Evolutionary conservation across 64 coral and sea anemone species (phyloP).

Genomic region (Actinia equina): DNA sequence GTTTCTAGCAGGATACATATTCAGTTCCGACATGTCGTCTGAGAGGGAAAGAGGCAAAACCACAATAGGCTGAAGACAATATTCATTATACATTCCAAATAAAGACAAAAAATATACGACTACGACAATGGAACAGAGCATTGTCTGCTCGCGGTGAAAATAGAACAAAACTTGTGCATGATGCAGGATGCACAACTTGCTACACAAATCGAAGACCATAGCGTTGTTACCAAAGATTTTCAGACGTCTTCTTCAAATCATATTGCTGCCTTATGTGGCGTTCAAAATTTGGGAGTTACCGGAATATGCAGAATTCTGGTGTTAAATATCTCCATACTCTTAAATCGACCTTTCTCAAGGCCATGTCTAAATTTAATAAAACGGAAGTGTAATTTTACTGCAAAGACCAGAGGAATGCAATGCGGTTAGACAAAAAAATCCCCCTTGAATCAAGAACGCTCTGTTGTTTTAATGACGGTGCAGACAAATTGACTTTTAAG

Average conservation of each 20-base stretch:
- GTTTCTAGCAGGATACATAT: background rate
- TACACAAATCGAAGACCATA: too few species aligned
- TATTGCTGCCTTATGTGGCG: background rate
- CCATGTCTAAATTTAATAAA: background rate
- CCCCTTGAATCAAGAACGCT: background rate
- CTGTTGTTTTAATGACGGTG: background rate
- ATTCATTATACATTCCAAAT: background rate
- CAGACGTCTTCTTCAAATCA: background rate
- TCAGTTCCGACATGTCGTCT: background rate
- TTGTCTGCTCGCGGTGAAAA: too few species aligned
- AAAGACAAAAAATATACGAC: background rate
- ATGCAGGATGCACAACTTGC: too few species aligned
- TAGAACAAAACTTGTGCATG: too few species aligned
- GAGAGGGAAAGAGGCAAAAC: background rate
- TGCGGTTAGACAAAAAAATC: background rate
- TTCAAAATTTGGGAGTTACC: background rate
- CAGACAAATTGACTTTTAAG: background rate
- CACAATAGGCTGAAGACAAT: background rate
- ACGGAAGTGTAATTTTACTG: background rate
- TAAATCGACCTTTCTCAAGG: background rate
- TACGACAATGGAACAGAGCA: background rate
- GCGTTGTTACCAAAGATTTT: too few species aligned
- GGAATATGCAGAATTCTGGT: background rate
- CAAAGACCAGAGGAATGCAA: background rate
- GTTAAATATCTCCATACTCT: background rate